These are phyloP conservation scores for Trichonephila clavata DNA, from an alignment of 1,140 invertebrate species.

Conservation along the genomic window DNA sequence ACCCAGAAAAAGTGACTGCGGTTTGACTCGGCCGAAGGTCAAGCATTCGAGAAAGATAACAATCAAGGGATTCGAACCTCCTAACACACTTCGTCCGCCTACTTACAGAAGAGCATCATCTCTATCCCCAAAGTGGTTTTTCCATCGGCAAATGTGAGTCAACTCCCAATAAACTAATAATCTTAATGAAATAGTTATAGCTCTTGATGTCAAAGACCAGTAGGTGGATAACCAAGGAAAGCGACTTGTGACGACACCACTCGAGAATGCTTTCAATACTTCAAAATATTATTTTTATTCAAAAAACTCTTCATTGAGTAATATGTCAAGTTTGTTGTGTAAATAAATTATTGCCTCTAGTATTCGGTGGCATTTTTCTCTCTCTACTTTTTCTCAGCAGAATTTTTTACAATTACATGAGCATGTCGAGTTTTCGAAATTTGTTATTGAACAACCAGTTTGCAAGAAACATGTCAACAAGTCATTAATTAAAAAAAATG, in stretches of 20 bases:
- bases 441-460: too few species aligned
- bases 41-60: neutral
- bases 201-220: neutral
- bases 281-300: too few species aligned
- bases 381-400: too few species aligned
- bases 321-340: too few species aligned
- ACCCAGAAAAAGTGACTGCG: slow-evolving; percentile 48
- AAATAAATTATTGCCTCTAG: too few species aligned
- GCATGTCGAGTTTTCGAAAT: too few species aligned
- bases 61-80: slow-evolving; percentile 45
- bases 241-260: neutral
- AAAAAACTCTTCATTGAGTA: too few species aligned
- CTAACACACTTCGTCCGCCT: slow-evolving; percentile 52
- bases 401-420: too few species aligned
- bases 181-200: neutral
- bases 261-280: too few species aligned
- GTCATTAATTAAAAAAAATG: too few species aligned
- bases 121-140: neutral
- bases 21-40: slow-evolving; percentile 53
- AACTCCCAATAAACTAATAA: neutral
- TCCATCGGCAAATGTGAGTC: neutral
- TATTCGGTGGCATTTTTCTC: too few species aligned
- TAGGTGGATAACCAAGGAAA: neutral
- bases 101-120: slow-evolving; percentile 13
- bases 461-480: too few species aligned